Conservation (phyloP, 2,113 vertebrate genomes). For the Hucho hucho region DNA sequence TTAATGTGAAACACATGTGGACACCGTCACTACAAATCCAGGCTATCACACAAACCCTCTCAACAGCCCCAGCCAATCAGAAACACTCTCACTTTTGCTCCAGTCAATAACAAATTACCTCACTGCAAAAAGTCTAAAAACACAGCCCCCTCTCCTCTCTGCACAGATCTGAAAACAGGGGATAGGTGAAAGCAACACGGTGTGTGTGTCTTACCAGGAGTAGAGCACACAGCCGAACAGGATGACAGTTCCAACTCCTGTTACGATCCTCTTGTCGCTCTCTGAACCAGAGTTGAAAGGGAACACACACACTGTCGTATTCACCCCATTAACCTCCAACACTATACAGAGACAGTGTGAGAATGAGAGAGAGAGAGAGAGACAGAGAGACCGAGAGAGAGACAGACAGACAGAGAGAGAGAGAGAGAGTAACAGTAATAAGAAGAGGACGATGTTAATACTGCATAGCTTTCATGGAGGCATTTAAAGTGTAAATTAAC, state of each 20-base stretch:
- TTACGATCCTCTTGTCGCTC: conserved; percentile 85
- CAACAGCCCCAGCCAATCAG: conserved; percentile 44
- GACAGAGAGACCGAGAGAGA: background rate
- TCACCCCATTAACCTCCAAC: conserved; percentile 67
- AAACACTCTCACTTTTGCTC: too few relatives aligned
- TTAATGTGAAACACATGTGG: conserved; percentile 67
- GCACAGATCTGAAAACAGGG: too few relatives aligned
- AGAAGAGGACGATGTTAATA: too few relatives aligned
- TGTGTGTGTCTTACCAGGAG: conserved; percentile 84
- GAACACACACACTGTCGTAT: conserved; percentile 86
- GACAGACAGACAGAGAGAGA: background rate
- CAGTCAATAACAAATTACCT: too few relatives aligned
- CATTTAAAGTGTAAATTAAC: too few relatives aligned
- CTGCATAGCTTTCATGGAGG: too few relatives aligned
- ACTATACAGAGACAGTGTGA: conserved; percentile 51
- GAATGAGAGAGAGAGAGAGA: background rate
- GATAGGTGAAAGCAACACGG: too few relatives aligned
- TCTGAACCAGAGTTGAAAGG: conserved; percentile 76
- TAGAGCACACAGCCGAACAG: conserved; percentile 89
- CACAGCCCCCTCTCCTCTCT: background rate
- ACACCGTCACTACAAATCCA: conserved; percentile 25
- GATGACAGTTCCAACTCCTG: conserved; percentile 80
- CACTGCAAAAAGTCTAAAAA: background rate
- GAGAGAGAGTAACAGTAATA: too few relatives aligned
- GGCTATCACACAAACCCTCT: conserved; percentile 38